Evolutionary conservation across 2,113 vertebrate species (phyloP), one percentile per base, ranked within the genome.

Genomic region (Amblyornis subalaris): DNA sequence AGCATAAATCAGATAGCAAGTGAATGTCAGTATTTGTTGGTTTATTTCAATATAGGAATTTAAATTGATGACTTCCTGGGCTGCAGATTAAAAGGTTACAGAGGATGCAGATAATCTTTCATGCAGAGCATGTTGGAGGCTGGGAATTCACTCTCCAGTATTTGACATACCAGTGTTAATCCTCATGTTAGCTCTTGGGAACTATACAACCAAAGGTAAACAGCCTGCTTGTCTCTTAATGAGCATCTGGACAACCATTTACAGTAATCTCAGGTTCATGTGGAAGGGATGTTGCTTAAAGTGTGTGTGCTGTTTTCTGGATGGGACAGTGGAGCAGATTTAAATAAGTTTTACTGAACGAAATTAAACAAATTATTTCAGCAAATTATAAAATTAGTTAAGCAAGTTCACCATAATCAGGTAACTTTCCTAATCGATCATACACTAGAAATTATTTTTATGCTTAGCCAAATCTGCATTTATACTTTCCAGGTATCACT

Each of bases 51-150:
- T 36, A 40, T 4, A 33, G 33, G 72, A 90, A 80, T 83, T 91
- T 64, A 83, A 93, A 90, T 1, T 64, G 28, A 81, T 74, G 17
- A 62, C 33, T 93, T 94, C 73, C 48, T 75, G 60, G 76, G 55
- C 40, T 83, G 67, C 65, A 88, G 47, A 92, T 90, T 61, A 74
- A 93, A 90, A 88, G 64, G 55, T 90, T 84, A 88, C 35, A 88
- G 64, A 55, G 60, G 36, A 90, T 71, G 31, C 22, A 89, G 58
- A 53, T 77, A 81, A 85, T 85, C 57, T 66, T 78, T 71, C 44
- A 67, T 12, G 19, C 36, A 66, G 60, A 80, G 19, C 22, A 35
- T 79, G 45, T 5, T 71, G 66, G 61, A 88, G 44, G 48, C 38
- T 88, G 72, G 51, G 57, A 90, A 74, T 71, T 81, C 44, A 64